Percentiles rank a stretch among this genome's conserved stretches.
These are phyloP conservation scores for Dinoponera quadriceps DNA, from an alignment of 1,140 invertebrate genomes.

Conservation along the genomic window DNA sequence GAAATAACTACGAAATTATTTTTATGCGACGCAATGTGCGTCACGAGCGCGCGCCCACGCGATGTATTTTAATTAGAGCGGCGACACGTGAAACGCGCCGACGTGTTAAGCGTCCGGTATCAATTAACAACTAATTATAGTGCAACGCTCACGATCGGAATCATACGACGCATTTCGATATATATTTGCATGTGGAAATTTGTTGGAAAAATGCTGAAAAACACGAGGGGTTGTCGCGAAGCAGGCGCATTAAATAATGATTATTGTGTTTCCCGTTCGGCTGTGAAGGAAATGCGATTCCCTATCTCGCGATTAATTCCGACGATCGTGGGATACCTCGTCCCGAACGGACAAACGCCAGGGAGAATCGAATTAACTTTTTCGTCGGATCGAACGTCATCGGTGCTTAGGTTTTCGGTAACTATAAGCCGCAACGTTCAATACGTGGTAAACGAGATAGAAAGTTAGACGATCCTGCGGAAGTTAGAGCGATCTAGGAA, in stretches of 20 bases:
- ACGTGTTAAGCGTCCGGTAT: constrained; percentile 2
- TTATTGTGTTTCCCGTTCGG: no score
- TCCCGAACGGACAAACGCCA: neutral
- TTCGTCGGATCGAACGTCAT: constrained; percentile 21
- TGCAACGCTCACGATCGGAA: neutral
- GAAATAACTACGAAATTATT: constrained; percentile 10
- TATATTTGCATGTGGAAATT: neutral
- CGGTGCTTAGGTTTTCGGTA: constrained; percentile 29
- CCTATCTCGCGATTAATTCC: no score
- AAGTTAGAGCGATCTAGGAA: constrained; percentile 58
- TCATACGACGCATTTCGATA: neutral
- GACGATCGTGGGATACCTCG: neutral
- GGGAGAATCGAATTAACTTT: constrained; percentile 3
- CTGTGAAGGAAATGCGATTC: no score
- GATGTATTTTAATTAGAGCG: constrained; percentile 31
- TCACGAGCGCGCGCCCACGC: neutral
- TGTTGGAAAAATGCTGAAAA: no score
- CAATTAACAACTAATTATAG: constrained; percentile 28
- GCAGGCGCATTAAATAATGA: no score
- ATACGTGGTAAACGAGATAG: constrained; percentile 63
- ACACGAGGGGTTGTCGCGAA: no score
- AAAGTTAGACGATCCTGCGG: constrained; percentile 61
- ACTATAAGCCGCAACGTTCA: constrained; percentile 47
- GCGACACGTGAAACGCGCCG: neutral
- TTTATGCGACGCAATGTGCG: neutral